Percentiles rank a stretch among this genome's conserved stretches.
phyloP scores from a whole-genome alignment of 2,797 vertebrate species.

The Brachyrhaphis roseni region DNA sequence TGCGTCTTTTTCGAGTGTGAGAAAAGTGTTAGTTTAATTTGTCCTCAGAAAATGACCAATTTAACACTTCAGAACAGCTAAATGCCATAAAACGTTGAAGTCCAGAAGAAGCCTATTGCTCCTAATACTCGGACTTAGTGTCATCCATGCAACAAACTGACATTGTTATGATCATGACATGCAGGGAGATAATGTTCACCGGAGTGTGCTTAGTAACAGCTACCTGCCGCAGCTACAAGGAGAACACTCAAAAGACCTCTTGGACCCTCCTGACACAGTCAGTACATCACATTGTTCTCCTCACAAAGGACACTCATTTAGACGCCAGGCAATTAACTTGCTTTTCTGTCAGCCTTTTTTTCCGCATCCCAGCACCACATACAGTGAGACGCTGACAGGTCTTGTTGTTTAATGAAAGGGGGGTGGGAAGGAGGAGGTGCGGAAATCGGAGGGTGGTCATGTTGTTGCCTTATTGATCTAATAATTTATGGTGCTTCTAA shows the following conservation, averaged over 20 bases:
- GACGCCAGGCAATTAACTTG: conserved; percentile 73
- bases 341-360: conserved; percentile 59
- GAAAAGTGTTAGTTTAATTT: conserved; percentile 70
- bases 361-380: conserved; percentile 62
- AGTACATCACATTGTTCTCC: conserved; percentile 76
- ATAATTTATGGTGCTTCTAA: conserved; percentile 76
- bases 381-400: conserved; percentile 69
- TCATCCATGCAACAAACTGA: conserved; percentile 65
- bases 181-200: conserved; percentile 60
- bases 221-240: conserved; percentile 75
- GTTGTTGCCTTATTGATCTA: conserved; percentile 59
- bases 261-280: conserved; percentile 72
- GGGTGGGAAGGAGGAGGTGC: conserved; percentile 56
- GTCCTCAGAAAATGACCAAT: conserved; percentile 57
- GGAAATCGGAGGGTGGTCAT: conserved; percentile 73
- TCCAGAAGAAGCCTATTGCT: background rate
- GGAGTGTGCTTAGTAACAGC: conserved; percentile 73
- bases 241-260: conserved; percentile 68
- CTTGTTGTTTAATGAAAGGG: conserved; percentile 55
- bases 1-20: conserved; percentile 61
- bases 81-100: background rate
- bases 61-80: background rate
- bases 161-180: conserved; percentile 55
- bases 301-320: conserved; percentile 81
- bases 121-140: conserved; percentile 20